Evolutionary conservation across 2,888 invertebrate genomes (phyloP).

Genomic region (Sminthurinus aureus): DNA sequence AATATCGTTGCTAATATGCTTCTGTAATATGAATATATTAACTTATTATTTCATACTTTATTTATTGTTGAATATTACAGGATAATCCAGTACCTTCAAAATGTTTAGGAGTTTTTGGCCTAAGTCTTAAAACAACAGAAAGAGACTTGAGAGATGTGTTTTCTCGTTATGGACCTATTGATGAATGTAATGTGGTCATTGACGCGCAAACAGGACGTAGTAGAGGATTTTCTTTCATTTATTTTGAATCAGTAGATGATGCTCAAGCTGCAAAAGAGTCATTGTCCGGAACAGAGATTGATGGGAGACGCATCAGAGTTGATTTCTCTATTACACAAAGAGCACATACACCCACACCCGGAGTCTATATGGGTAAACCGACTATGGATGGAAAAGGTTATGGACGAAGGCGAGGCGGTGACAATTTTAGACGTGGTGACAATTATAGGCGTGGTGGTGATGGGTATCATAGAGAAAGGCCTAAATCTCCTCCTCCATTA

Average conservation of each 20-base stretch:
- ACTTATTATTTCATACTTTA: background rate
- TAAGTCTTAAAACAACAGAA: slow-evolving; percentile 69
- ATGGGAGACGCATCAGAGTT: slow-evolving; percentile 89
- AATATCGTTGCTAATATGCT: too few relatives aligned
- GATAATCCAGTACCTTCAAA: slow-evolving; percentile 67
- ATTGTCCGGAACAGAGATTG: slow-evolving; percentile 91
- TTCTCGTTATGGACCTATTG: slow-evolving; percentile 67
- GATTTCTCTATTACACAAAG: slow-evolving; percentile 95
- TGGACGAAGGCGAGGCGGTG: background rate
- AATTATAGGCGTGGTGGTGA: background rate
- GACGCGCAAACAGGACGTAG: slow-evolving; percentile 81
- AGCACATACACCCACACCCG: slow-evolving; percentile 96
- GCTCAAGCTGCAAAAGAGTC: slow-evolving; percentile 92
- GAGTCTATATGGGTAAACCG: slow-evolving; percentile 62
- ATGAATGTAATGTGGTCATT: slow-evolving; percentile 60
- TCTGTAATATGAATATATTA: too few relatives aligned
- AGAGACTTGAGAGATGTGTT: slow-evolving; percentile 68
- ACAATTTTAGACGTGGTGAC: too few relatives aligned
- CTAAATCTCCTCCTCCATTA: background rate
- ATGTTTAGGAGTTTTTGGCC: slow-evolving; percentile 69
- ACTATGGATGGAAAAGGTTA: background rate
- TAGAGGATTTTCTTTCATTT: slow-evolving; percentile 96
- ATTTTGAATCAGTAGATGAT: slow-evolving; percentile 86
- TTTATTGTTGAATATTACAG: slow-evolving; percentile 55
- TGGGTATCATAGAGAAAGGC: background rate